Conservation (phyloP, 2,113 vertebrate genomes). For the rat (Rattus norvegicus) region GRCr8 NC_086023.1:135730001-135730500, state of each 20-base stretch:
- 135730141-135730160: not conserved
- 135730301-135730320: not conserved
- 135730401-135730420: no score
- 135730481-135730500: no score
- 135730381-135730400: no score
- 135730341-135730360: no score
- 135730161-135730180: not conserved
- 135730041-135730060: not conserved
- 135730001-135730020: not conserved
- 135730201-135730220: not conserved
- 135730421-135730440: no score
- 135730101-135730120: not conserved
- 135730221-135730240: not conserved
- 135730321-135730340: not conserved
- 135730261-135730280: not conserved
- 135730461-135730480: no score
- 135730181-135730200: not conserved
- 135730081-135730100: not conserved
- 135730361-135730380: no score
- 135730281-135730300: not conserved
- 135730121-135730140: not conserved
- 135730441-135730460: no score
- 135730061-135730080: not conserved
- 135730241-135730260: not conserved
- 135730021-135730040: not conserved